phyloP scores from a whole-genome alignment of 2,888 invertebrate genomes.

The Anthrax anthrax region DNA sequence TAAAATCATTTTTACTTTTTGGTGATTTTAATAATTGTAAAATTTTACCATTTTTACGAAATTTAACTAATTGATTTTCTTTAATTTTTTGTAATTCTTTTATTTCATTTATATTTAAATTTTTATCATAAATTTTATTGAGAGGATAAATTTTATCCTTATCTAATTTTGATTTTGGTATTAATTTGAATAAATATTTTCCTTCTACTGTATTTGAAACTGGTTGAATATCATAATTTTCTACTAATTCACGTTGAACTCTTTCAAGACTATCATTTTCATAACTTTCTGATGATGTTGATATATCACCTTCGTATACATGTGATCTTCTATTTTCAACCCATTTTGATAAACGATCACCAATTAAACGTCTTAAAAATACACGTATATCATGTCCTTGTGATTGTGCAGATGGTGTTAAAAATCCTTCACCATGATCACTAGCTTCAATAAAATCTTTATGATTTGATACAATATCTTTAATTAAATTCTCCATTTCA shows the following conservation, averaged over 20 bases:
- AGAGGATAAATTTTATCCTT: not conserved
- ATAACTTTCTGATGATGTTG: not conserved
- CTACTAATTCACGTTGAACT: not conserved
- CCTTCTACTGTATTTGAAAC: not conserved
- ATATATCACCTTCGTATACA: not conserved
- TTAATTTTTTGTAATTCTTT: not conserved
- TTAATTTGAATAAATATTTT: not conserved
- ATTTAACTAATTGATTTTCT: constrained; percentile 1
- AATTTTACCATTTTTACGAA: constrained; percentile 1
- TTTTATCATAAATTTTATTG: no score
- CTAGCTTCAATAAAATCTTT: constrained; percentile 21
- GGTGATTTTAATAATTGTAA: constrained; percentile 2
- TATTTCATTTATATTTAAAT: not conserved
- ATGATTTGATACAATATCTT: constrained; percentile 23
- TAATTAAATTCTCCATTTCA: constrained; percentile 24
- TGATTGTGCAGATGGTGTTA: constrained; percentile 20
- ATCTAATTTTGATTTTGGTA: not conserved
- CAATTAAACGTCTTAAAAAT: constrained; percentile 21
- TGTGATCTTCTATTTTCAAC: not conserved
- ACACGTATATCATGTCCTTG: constrained; percentile 22
- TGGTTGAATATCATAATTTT: not conserved
- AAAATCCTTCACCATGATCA: constrained; percentile 16
- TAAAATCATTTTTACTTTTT: not conserved
- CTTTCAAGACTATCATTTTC: constrained; percentile 2
- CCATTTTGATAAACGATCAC: constrained; percentile 21